Evolutionary conservation across 2,797 vertebrate genomes (phyloP).

Genomic region (Bufotes viridis): DNA sequence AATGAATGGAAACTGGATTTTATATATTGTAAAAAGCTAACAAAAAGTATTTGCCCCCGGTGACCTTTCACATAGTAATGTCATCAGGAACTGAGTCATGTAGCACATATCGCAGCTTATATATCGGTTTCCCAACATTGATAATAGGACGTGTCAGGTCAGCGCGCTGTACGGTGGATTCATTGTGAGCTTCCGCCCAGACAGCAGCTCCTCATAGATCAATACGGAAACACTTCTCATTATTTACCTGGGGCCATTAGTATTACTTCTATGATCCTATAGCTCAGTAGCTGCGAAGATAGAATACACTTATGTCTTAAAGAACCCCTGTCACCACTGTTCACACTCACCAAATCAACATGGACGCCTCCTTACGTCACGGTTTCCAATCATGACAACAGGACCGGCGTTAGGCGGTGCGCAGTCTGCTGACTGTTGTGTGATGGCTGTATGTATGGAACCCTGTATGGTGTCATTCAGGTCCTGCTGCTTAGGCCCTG

Average conservation of each 20-base stretch:
- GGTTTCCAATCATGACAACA: too few species aligned
- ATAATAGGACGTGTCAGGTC: not conserved
- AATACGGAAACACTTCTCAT: not conserved
- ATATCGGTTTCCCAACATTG: not conserved
- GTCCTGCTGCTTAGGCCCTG: too few species aligned
- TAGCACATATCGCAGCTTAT: not conserved
- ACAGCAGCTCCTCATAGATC: not conserved
- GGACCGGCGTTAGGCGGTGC: too few species aligned
- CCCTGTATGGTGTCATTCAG: too few species aligned
- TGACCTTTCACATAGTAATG: not conserved
- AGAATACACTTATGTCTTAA: not conserved
- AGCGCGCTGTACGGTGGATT: not conserved
- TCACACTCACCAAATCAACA: too few species aligned
- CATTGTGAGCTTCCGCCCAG: not conserved
- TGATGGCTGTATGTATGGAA: too few species aligned
- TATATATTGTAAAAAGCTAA: not conserved
- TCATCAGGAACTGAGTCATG: constrained; percentile 10
- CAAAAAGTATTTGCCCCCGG: not conserved
- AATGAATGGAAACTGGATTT: too few species aligned
- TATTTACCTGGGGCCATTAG: not conserved
- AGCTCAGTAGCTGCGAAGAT: not conserved
- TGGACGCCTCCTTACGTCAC: too few species aligned
- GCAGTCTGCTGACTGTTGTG: too few species aligned
- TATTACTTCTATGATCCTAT: not conserved
- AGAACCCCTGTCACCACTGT: not conserved